phyloP scores from a whole-genome alignment of 2,113 vertebrate genomes.

The Salminus brasiliensis region DNA sequence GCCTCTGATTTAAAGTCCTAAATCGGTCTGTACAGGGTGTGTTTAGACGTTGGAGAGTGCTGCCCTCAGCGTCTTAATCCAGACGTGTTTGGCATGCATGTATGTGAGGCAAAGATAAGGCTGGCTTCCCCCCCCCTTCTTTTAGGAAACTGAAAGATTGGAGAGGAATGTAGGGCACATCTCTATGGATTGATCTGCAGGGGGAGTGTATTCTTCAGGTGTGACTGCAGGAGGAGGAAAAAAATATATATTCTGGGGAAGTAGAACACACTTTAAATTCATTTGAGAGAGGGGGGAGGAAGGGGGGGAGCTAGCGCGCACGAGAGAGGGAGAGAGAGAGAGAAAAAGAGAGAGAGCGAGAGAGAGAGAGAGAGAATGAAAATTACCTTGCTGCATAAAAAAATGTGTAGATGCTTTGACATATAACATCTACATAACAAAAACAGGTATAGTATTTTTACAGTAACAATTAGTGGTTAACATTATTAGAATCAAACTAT shows the following conservation, averaged over 20 bases:
- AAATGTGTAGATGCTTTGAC: no score
- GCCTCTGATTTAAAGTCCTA: slow-evolving; percentile 35
- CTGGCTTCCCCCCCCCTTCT: slow-evolving; percentile 35
- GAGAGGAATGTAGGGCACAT: slow-evolving; percentile 63
- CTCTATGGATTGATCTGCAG: slow-evolving; percentile 63
- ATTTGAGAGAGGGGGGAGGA: neutral
- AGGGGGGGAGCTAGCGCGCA: neutral
- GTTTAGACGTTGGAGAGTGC: neutral
- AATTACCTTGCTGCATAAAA: no score
- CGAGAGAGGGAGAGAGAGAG: neutral
- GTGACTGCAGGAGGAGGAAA: slow-evolving; percentile 44
- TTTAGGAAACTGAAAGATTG: slow-evolving; percentile 50
- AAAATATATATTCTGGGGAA: slow-evolving; percentile 13
- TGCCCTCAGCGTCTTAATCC: slow-evolving; percentile 51
- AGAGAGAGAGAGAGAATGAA: no score
- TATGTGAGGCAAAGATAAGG: slow-evolving; percentile 59
- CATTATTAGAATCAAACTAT: neutral
- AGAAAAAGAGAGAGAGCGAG: neutral
- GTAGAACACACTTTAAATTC: slow-evolving; percentile 51
- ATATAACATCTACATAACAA: neutral
- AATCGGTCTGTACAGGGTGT: slow-evolving; percentile 29
- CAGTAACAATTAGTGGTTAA: neutral
- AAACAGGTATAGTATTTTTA: neutral
- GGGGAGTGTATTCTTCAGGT: slow-evolving; percentile 58
- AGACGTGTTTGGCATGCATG: slow-evolving; percentile 50